These are phyloP conservation scores for Lordiphosa clarofinis DNA, from an alignment of 1,140 invertebrate genomes.

Conservation along the genomic window DNA sequence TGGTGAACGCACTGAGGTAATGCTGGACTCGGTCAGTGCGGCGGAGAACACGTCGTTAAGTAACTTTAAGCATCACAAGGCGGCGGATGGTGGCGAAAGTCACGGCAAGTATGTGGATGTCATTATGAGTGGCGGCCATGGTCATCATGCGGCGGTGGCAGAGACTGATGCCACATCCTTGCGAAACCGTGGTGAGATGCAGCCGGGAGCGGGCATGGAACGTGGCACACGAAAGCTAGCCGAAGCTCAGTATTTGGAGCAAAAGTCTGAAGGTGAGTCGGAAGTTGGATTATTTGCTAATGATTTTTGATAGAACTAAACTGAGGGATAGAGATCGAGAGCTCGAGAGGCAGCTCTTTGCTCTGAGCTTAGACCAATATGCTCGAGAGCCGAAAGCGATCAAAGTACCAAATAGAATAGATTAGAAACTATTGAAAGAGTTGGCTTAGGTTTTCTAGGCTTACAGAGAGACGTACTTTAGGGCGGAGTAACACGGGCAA, in stretches of 20 bases:
- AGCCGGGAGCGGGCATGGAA: slow-evolving; percentile 3
- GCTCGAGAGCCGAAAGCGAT: no score
- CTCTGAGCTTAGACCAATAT: no score
- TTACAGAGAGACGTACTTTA: no score
- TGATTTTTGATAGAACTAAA: no score
- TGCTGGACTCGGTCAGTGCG: slow-evolving; percentile 23
- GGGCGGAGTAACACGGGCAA: no score
- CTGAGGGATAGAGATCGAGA: no score
- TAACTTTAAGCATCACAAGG: slow-evolving; percentile 30
- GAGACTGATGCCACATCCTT: slow-evolving; percentile 4
- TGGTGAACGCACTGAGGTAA: slow-evolving; percentile 20
- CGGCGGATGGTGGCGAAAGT: slow-evolving; percentile 4
- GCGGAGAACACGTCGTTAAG: slow-evolving; percentile 19
- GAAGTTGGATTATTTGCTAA: no score
- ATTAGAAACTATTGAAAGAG: no score
- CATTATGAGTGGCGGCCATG: background rate
- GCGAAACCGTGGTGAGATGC: background rate
- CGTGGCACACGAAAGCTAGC: slow-evolving; percentile 2
- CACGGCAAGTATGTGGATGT: slow-evolving; percentile 4
- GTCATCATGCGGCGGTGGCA: background rate
- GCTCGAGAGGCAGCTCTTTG: no score
- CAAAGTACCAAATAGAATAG: no score
- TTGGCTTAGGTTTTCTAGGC: no score
- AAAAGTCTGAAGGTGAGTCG: slow-evolving; percentile 36
- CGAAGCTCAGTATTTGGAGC: slow-evolving; percentile 29